Evolutionary conservation across 2,888 invertebrate genomes (phyloP).

Genomic region (Agriopis marginaria): DNA sequence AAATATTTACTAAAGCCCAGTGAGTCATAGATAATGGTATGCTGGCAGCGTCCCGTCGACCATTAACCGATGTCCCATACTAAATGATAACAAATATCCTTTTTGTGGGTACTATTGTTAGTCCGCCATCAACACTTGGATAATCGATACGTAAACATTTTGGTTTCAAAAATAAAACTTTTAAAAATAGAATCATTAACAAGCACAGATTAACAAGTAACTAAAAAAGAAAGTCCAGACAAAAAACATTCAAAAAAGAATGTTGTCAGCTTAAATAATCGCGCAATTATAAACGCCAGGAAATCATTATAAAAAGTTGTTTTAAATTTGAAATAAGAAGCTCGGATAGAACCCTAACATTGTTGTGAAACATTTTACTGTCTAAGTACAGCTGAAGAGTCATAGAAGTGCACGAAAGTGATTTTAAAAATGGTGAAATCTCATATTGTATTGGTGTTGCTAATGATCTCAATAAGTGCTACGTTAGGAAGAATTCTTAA

Average conservation of each 20-base stretch:
- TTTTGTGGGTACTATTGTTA: conserved; percentile 78
- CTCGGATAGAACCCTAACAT: background rate
- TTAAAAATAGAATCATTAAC: background rate
- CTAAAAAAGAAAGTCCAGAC: background rate
- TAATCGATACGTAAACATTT: conserved; percentile 63
- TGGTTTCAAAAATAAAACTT: conserved; percentile 6
- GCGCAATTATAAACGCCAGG: background rate
- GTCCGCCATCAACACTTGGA: conserved; percentile 67
- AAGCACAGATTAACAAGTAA: background rate
- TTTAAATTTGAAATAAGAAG: background rate
- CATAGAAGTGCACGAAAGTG: background rate
- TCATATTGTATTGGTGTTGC: conserved; percentile 51
- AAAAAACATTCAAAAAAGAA: background rate
- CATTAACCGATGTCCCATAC: conserved; percentile 80
- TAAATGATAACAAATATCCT: conserved; percentile 79
- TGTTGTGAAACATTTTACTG: background rate
- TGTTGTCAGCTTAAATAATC: background rate
- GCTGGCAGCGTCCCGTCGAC: conserved; percentile 67
- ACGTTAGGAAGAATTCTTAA: conserved; percentile 77
- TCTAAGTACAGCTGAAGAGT: background rate
- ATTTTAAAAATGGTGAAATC: conserved; percentile 49
- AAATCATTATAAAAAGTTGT: background rate
- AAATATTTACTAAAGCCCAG: conserved; percentile 51
- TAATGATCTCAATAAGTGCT: conserved; percentile 50
- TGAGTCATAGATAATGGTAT: conserved; percentile 80